Conservation (phyloP, 92 coral and sea anemone genomes). For the Muricea muricata region DNA sequence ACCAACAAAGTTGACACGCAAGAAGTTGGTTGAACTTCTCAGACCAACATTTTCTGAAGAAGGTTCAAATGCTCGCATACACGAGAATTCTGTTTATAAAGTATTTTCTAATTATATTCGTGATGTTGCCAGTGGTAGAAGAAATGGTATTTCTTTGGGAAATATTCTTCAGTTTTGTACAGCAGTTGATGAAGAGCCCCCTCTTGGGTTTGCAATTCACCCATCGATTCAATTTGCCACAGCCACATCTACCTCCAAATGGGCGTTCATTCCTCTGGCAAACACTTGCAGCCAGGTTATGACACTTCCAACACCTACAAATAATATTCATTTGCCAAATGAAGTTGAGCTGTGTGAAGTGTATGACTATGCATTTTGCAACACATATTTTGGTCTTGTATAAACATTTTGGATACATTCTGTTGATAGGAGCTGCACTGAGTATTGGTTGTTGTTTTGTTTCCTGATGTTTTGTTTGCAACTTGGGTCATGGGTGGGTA, state of each 20-base stretch:
- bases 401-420: too few relatives aligned
- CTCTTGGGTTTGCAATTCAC: neutral
- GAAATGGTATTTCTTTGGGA: neutral
- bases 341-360: neutral
- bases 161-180: constrained; percentile 8
- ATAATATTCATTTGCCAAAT: too few relatives aligned
- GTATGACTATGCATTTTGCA: too few relatives aligned
- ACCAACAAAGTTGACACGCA: constrained; percentile 15
- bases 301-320: neutral
- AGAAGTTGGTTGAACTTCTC: constrained; percentile 18
- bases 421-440: too few relatives aligned
- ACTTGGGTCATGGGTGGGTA: too few relatives aligned
- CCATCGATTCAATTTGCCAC: neutral
- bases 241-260: neutral
- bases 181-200: constrained; percentile 25
- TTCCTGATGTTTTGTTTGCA: too few relatives aligned
- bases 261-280: neutral
- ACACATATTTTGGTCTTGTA: neutral
- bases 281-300: neutral
- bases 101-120: constrained; percentile 12
- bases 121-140: constrained; percentile 30
- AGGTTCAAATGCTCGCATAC: constrained; percentile 21
- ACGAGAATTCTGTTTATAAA: constrained; percentile 9
- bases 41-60: constrained; percentile 20
- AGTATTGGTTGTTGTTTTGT: too few relatives aligned